Evolutionary conservation across 2,113 vertebrate genomes (phyloP).

Genomic region (Macroglossus sobrinus): DNA sequence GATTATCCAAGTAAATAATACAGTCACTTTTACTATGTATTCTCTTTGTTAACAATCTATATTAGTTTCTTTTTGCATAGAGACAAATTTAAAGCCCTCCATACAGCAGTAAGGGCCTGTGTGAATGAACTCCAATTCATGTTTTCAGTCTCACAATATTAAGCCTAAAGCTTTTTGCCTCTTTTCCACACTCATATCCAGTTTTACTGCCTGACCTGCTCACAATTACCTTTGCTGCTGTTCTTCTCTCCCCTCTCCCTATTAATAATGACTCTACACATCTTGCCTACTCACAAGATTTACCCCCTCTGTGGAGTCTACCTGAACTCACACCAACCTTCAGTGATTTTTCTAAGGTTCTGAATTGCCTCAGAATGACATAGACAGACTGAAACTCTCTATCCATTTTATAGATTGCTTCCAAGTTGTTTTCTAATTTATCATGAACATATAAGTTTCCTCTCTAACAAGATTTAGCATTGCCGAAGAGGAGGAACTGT

Average conservation of each 20-base stretch:
- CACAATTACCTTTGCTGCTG: background rate
- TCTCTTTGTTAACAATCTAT: background rate
- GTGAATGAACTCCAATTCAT: background rate
- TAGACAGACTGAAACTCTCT: background rate
- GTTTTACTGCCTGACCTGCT: background rate
- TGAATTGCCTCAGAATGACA: background rate
- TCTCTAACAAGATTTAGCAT: constrained; percentile 67
- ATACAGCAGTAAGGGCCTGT: background rate
- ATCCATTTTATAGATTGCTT: constrained; percentile 46
- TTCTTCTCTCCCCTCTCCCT: background rate
- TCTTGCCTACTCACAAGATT: background rate
- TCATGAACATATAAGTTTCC: constrained; percentile 52
- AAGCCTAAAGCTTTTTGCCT: background rate
- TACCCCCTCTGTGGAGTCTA: background rate
- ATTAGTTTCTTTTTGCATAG: background rate
- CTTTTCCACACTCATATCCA: accelerated
- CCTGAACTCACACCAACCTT: background rate
- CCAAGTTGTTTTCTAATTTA: constrained; percentile 70
- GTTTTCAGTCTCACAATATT: background rate
- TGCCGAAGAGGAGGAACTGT: constrained; percentile 66
- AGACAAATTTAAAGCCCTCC: background rate
- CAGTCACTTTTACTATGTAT: background rate
- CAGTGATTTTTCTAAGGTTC: background rate
- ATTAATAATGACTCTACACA: accelerated
- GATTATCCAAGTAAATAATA: too few relatives aligned